These are phyloP conservation scores for Synergus umbraculus DNA, from an alignment of 2,888 invertebrate genomes.

Conservation along the genomic window DNA sequence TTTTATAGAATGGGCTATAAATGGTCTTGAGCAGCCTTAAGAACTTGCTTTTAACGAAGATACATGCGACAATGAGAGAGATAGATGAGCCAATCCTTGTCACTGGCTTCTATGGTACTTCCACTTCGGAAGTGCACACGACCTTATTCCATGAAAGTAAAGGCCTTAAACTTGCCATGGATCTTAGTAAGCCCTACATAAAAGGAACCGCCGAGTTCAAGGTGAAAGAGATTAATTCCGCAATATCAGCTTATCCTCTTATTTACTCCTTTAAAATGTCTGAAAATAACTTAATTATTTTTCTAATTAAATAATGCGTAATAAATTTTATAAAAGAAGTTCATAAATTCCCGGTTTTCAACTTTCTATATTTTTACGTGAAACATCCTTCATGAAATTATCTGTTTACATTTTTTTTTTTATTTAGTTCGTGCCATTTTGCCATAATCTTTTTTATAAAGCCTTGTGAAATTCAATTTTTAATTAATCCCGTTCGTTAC, in stretches of 20 bases:
- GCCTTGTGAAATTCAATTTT: too few relatives aligned
- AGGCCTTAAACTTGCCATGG: slow-evolving; percentile 8
- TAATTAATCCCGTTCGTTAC: too few relatives aligned
- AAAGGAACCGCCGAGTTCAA: background rate
- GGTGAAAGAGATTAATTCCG: slow-evolving; percentile 7
- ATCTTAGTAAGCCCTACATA: background rate
- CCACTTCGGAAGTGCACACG: slow-evolving; percentile 8
- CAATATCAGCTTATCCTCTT: background rate
- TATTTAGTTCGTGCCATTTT: too few relatives aligned
- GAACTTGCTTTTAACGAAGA: background rate
- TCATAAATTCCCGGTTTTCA: too few relatives aligned
- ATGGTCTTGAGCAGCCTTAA: background rate
- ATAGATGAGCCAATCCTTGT: slow-evolving; percentile 9
- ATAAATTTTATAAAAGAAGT: too few relatives aligned
- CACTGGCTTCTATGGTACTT: slow-evolving; percentile 13
- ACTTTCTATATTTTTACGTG: too few relatives aligned
- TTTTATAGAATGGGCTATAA: background rate
- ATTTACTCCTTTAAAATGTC: background rate
- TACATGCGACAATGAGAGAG: background rate
- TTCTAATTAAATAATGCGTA: too few relatives aligned
- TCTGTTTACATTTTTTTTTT: too few relatives aligned
- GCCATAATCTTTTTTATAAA: too few relatives aligned
- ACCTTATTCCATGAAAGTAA: slow-evolving; percentile 21
- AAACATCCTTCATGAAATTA: too few relatives aligned
- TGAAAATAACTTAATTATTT: too few relatives aligned